Conservation (phyloP, 1,140 invertebrate species). For the Leptinotarsa defecta region DNA sequence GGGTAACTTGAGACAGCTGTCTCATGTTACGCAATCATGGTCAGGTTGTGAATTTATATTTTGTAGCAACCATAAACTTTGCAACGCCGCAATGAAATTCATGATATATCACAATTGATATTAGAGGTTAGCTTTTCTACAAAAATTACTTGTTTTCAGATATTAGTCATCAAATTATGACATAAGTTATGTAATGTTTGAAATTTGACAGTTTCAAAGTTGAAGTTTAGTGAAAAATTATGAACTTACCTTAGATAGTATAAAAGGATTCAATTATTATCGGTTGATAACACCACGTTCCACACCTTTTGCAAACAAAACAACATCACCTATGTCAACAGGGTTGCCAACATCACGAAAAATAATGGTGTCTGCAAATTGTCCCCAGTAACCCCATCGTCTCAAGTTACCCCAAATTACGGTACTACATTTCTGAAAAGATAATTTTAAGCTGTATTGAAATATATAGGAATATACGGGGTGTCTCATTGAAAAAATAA, state of each 20-base stretch:
- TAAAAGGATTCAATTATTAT: too few species aligned
- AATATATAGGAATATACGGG: too few species aligned
- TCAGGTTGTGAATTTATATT: not conserved
- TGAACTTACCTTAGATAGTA: too few species aligned
- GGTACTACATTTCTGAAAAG: too few species aligned
- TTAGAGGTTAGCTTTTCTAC: not conserved
- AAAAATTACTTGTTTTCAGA: constrained; percentile 1
- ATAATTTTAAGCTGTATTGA: too few species aligned
- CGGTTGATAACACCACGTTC: too few species aligned
- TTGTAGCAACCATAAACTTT: too few species aligned
- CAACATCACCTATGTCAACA: too few species aligned
- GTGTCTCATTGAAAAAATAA: too few species aligned
- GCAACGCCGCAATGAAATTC: too few species aligned
- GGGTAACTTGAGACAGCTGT: not conserved
- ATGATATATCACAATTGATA: too few species aligned
- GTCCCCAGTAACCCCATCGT: not conserved
- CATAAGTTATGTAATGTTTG: not conserved
- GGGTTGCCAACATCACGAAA: constrained; percentile 3
- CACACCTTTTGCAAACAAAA: not conserved
- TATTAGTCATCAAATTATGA: not conserved
- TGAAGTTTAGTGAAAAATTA: too few species aligned
- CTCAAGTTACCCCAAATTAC: constrained; percentile 10
- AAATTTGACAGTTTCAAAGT: not conserved
- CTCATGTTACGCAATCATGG: not conserved
- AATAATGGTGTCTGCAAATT: constrained; percentile 2